Conservation (phyloP, 2,888 invertebrate species). For the Aphrophora alni region DNA sequence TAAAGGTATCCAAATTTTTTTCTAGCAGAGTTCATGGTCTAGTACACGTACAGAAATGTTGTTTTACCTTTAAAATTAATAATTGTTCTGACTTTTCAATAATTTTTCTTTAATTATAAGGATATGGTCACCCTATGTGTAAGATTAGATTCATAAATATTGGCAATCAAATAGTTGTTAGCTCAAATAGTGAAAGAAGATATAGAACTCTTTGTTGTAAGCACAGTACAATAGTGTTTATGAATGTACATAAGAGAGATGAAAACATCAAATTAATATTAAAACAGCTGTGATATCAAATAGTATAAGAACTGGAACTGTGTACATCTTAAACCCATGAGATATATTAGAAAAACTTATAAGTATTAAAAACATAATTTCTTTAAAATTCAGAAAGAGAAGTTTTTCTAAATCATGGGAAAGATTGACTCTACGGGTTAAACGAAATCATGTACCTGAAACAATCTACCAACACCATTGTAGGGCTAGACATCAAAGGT, state of each 20-base stretch:
- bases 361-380: not conserved
- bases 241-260: conserved; percentile 18
- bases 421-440: conserved; percentile 22
- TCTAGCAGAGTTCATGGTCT: too few relatives aligned
- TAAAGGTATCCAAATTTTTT: too few relatives aligned
- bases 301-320: conserved; percentile 30
- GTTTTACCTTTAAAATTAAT: too few relatives aligned
- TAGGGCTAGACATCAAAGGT: conserved; percentile 30
- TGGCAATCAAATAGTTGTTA: conserved; percentile 2
- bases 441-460: conserved; percentile 30
- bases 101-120: too few relatives aligned
- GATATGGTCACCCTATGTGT: too few relatives aligned
- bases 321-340: conserved; percentile 4
- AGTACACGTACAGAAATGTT: too few relatives aligned
- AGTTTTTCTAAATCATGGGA: conserved; percentile 16
- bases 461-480: conserved; percentile 32
- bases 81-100: too few relatives aligned
- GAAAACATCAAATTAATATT: conserved; percentile 26
- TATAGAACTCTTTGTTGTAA: not conserved
- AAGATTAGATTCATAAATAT: not conserved
- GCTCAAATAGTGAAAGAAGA: not conserved
- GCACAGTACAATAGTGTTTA: not conserved
- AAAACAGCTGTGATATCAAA: conserved; percentile 39
- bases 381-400: not conserved
- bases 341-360: not conserved